Evolutionary conservation across 2,888 invertebrate genomes (phyloP), one percentile per base, ranked within the genome.

Genomic region (Microchrysa polita): DNA sequence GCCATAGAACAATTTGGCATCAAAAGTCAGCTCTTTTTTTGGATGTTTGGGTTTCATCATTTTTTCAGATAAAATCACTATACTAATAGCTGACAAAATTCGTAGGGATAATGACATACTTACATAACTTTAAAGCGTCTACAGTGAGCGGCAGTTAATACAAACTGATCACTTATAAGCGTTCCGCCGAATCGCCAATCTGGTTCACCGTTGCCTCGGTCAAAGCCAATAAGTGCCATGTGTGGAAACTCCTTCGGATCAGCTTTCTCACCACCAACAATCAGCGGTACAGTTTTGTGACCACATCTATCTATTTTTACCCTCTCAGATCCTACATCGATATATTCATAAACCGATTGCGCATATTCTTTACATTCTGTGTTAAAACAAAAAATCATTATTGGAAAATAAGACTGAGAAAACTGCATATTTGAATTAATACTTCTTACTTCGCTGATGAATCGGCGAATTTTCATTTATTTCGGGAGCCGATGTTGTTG

Each of bases 111-210:
- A n/a, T n/a, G n/a, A 55, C 60, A 34, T 18, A 75, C 77, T 76
- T 77, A 78, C 79, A 74, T 65, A 55, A 74, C 73, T 42, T 63
- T 9, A 27, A 78, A 74, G 18, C 77, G 57, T n/a, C 80, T 77
- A 77, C 90, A 90, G 78, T 90, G 89, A 0, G 87, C 89, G 2
- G 88, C 88, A 1, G 88, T 88, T 44, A 89, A 78, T 1, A 89
- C 84, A 81, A 85, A 87, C 57, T 80, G 80, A 9, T 86, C 83
- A 59, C 87, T 87, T 20, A 90, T 85, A 27, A 90, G 79, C 1
- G 86, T 84, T 1, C 89, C 90, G 2, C 88, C 89, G 79, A 89
- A 89, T 0, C 69, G 44, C 85, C 84, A 86, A 1, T 44, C 14
- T 16, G 27, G 53, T 53, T 1, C n/a, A 67, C 65, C 72, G 44